These are phyloP conservation scores for Brotula barbata DNA, from an alignment of 2,797 vertebrate species.

Conservation along the genomic window DNA sequence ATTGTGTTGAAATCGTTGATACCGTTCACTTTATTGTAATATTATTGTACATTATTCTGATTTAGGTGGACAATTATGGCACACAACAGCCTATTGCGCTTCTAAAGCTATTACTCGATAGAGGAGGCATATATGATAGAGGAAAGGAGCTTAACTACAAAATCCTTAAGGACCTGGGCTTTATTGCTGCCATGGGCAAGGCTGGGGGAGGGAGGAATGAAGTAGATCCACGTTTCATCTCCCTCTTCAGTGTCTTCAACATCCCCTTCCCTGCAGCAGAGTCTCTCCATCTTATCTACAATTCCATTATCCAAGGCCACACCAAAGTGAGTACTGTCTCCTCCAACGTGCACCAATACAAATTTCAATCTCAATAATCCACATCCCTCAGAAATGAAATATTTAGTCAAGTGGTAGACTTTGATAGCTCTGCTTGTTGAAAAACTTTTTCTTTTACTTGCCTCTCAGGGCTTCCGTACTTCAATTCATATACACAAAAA, in stretches of 20 bases:
- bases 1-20: background rate
- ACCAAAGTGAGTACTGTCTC: constrained; percentile 77
- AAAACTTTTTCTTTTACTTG: too few relatives aligned
- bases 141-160: constrained; percentile 94
- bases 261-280: constrained; percentile 87
- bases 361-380: constrained; percentile 11
- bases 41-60: too few relatives aligned
- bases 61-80: constrained; percentile 93
- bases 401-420: background rate
- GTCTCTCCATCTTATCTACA: constrained; percentile 88
- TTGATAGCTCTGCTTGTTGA: too few relatives aligned
- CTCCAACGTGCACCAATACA: background rate
- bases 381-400: background rate
- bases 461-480: too few relatives aligned
- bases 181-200: constrained; percentile 95
- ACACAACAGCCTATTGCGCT: constrained; percentile 96
- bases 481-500: too few relatives aligned
- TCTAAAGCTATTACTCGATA: constrained; percentile 90
- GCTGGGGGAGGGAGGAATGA: constrained; percentile 95
- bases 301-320: constrained; percentile 91
- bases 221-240: constrained; percentile 91
- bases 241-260: constrained; percentile 93
- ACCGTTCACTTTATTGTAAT: constrained; percentile 13
- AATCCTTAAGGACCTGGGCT: constrained; percentile 89
- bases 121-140: constrained; percentile 90